Base-by-base conservation (phyloP, 2,797 vertebrate species). In the Aldrovandia affinis region DNA sequence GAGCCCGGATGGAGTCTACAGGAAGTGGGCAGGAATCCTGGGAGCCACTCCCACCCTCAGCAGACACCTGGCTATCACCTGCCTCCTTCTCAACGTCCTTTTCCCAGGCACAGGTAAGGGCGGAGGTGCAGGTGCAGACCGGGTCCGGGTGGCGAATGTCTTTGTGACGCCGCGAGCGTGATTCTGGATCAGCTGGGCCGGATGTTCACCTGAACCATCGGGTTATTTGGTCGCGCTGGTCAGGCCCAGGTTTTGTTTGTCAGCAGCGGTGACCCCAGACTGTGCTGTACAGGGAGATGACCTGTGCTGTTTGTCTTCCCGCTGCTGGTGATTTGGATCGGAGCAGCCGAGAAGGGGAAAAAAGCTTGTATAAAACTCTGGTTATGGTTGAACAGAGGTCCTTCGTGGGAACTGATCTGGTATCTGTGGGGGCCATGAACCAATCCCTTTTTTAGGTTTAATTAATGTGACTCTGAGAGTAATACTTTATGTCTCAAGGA, bases 21-120 rank as follows among this genome's bases (percentile, higher is more conserved):
- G 80, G 80, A 82, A 81, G 47, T 25, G 80, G 8, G 81, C 33
- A 25, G 77, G 77, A 47, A 81, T 86, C 28, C 55, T 82, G 6
- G 84, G 70, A n/a, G 59, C 81, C 36, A 84, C 86, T 55, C 85
- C 81, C 42, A 75, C 55, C 80, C 81, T 80, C 70, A 86, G 63
- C 79, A 82, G 15, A 3, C 44, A 65, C 14, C 28, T 86, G 79
- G 85, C 85, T 63, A 18, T 84, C 42, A 12, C 78, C n/a, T 86
- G 85, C 61, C 75, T 86, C 61, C 3, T 84, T 0, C 65, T 77
- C 50, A 86, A 81, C 44, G 81, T 81, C 78, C 63, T 86, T 10
- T 25, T 79, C 36, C 83, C 85, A 28, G 84, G 78, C 33, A 79
- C 80, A 55, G 86, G 85, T 86, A 84, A 33, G 18, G 25, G 47